Base-by-base conservation (phyloP, 2,888 invertebrate species). In the Meteorus cinctellus region DNA sequence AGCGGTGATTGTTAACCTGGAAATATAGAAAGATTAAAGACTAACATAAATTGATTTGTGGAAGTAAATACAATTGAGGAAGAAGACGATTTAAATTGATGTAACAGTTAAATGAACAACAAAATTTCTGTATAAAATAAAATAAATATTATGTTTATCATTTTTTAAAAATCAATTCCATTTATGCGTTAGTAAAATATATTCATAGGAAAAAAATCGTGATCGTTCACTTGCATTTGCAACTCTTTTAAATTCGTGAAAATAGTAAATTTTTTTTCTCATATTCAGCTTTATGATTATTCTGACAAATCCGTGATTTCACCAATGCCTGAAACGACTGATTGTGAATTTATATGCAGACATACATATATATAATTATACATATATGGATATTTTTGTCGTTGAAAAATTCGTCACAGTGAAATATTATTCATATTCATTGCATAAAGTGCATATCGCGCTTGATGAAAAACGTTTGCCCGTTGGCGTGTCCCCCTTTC, bases 1-100 rank as follows among this genome's bases (percentile, higher is more conserved):
- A 81, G 97, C 97, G 81, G 97, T 98, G 87, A 98, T 96, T 82
- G 97, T 98, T 90, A 98, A 93, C 90, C 97, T 97, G 92, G 67
- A 92, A 93, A 82, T 83, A 80, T 79, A 76, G 79, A 77, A 66
- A 74, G 70, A 55, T 60, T 51, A 34, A 29, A 63, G 41, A 80
- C 34, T 62, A 48, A 51, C 31, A 29, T 71, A 24, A 27, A 70
- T 60, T 41, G n/a, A 72, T 41, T 41, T 34, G 4, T 8, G 8
- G 34, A 24, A 0, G 24, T 24, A 1, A 24, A 24, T 24, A 24
- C 24, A 24, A 24, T 24, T 24, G 24, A 34, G 34, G 34, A 2
- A 34, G 8, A 34, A 6, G 8, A 34, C 34, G 2, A 34, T 34
- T 34, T 34, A 24, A 24, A 24, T 24, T 24, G 1, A 24, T 24